Conservation (phyloP, 2,888 invertebrate species). For the Glaucopsyche alexis region DNA sequence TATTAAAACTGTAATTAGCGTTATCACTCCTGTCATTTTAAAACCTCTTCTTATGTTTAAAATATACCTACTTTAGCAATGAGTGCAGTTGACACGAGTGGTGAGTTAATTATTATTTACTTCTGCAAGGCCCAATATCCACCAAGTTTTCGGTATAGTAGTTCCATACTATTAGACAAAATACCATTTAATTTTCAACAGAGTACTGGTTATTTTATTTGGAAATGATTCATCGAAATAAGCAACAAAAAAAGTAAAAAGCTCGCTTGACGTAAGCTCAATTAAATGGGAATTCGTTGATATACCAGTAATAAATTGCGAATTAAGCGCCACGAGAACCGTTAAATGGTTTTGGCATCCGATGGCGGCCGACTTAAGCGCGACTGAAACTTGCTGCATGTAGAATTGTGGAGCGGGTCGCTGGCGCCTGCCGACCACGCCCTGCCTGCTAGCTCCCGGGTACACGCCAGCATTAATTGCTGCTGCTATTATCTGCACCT, state of each 20-base stretch:
- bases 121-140: too few species aligned
- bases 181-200: too few species aligned
- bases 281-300: constrained; percentile 68
- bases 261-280: constrained; percentile 51
- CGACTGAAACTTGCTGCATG: constrained; percentile 52
- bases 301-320: constrained; percentile 69
- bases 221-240: background rate
- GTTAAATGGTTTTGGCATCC: constrained; percentile 63
- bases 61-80: too few species aligned
- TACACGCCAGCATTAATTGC: constrained; percentile 56
- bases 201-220: too few species aligned
- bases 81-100: too few species aligned
- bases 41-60: too few species aligned
- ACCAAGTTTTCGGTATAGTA: background rate
- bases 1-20: background rate
- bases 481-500: constrained; percentile 46
- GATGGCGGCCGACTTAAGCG: constrained; percentile 61
- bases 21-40: background rate
- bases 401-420: constrained; percentile 57
- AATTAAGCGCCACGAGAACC: constrained; percentile 67
- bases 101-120: too few species aligned
- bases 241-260: background rate
- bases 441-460: constrained; percentile 48
- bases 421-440: constrained; percentile 71
- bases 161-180: background rate